Percentiles rank a stretch among this genome's conserved stretches.
Evolutionary conservation across 30 jellyfish, hydroid and myxozoan species (phyloP).

Genomic region (Pelagia noctiluca): DNA sequence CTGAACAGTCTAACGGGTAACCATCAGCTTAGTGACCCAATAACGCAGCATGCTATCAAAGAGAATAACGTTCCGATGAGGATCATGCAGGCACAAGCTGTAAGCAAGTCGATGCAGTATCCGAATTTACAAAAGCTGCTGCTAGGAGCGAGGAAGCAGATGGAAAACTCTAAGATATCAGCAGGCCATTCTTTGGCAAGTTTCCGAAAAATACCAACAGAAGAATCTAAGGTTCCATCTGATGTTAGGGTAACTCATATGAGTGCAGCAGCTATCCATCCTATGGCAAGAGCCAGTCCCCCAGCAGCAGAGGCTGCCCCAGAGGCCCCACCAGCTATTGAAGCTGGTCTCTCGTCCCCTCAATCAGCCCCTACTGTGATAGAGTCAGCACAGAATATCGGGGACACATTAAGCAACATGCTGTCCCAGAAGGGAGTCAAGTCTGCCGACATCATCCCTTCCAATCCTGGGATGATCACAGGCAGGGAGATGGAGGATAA

Average conservation of each 20-base stretch:
- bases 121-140: slow-evolving; percentile 12
- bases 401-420: slow-evolving; percentile 58
- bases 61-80: slow-evolving; percentile 69
- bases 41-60: slow-evolving; percentile 77
- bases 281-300: not conserved
- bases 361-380: slow-evolving; percentile 2
- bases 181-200: not conserved
- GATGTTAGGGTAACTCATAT: not conserved
- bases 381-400: slow-evolving; percentile 33
- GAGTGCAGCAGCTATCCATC: not conserved
- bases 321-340: not conserved
- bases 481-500: slow-evolving; percentile 83
- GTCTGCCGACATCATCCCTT: slow-evolving; percentile 45
- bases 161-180: not conserved
- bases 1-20: slow-evolving; percentile 31
- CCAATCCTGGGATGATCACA: slow-evolving; percentile 59
- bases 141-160: slow-evolving; percentile 27
- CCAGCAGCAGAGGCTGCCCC: not conserved
- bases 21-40: slow-evolving; percentile 46
- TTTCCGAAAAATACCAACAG: not conserved
- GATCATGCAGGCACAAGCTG: slow-evolving; percentile 6
- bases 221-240: not conserved
- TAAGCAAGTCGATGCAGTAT: not conserved
- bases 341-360: not conserved
- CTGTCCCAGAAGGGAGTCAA: slow-evolving; percentile 50